Conservation (phyloP, 2,888 invertebrate genomes). For the Tanaodytes sp. region DNA sequence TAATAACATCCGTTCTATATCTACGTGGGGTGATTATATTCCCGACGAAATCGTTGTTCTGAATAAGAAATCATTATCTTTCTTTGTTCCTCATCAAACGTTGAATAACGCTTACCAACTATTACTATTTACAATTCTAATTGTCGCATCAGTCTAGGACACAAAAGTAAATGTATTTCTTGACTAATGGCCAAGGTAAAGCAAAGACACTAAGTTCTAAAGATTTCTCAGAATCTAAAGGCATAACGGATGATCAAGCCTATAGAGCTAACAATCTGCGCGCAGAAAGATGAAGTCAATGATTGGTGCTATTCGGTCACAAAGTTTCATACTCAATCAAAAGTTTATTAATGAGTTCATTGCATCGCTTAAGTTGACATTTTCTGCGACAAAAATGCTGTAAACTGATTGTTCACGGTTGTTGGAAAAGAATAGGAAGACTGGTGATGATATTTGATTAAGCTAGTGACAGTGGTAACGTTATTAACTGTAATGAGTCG, state of each 20-base stretch:
- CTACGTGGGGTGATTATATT: too few species aligned
- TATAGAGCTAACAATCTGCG: constrained; percentile 38
- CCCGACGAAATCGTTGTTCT: too few species aligned
- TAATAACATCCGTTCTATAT: too few species aligned
- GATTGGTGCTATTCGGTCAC: constrained; percentile 60
- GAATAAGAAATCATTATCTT: too few species aligned
- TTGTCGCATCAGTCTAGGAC: too few species aligned
- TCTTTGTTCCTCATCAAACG: too few species aligned
- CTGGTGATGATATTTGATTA: constrained; percentile 31
- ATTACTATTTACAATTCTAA: too few species aligned
- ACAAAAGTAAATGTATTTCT: too few species aligned
- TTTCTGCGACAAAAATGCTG: constrained; percentile 25
- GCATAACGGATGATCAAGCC: constrained; percentile 56
- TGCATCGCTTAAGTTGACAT: constrained; percentile 49
- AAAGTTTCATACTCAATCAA: constrained; percentile 68
- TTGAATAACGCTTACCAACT: too few species aligned
- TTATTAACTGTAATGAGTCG: constrained; percentile 40
- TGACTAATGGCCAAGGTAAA: constrained; percentile 31
- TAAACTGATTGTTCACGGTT: constrained; percentile 35
- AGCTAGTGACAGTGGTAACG: constrained; percentile 12
- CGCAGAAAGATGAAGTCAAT: constrained; percentile 50
- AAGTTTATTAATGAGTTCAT: constrained; percentile 68
- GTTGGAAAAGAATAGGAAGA: constrained; percentile 11
- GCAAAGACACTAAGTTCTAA: constrained; percentile 49
- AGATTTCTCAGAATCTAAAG: constrained; percentile 54